These are phyloP conservation scores for Drosophila sechellia DNA, from an alignment of 1,140 invertebrate species.

Conservation along the genomic window DNA sequence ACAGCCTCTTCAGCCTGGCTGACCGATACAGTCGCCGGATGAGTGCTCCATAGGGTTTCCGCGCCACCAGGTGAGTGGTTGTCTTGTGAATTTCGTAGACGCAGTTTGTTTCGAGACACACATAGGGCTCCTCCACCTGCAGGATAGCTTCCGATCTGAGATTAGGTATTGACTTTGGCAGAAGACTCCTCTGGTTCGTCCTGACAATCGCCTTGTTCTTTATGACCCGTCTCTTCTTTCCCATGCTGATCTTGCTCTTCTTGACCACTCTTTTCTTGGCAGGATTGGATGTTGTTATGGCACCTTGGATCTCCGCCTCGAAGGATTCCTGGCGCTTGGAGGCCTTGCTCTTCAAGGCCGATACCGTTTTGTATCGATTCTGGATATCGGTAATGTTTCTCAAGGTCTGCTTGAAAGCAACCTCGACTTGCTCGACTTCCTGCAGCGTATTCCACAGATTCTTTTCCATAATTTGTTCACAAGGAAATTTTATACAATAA, in stretches of 20 bases:
- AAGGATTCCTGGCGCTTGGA: slow-evolving; percentile 9
- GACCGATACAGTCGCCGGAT: slow-evolving; percentile 27
- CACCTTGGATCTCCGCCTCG: slow-evolving; percentile 55
- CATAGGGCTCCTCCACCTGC: not conserved
- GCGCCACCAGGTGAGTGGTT: not conserved
- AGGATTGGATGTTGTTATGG: slow-evolving; percentile 27
- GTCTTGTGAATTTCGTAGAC: slow-evolving; percentile 14
- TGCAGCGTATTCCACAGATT: slow-evolving; percentile 37
- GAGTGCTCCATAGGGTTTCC: not conserved
- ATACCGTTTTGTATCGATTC: slow-evolving; percentile 38
- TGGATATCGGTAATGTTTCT: slow-evolving; percentile 37
- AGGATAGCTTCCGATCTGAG: not conserved
- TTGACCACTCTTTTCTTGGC: slow-evolving; percentile 3
- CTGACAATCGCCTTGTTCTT: not conserved
- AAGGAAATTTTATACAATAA: slow-evolving; percentile 36
- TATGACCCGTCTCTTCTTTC: not conserved
- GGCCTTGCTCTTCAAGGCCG: slow-evolving; percentile 11
- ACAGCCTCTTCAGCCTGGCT: slow-evolving; percentile 1
- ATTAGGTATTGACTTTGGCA: not conserved
- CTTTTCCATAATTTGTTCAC: slow-evolving; percentile 42
- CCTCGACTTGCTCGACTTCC: slow-evolving; percentile 45
- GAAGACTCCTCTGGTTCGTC: not conserved
- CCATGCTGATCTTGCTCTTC: not conserved
- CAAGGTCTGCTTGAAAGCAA: slow-evolving; percentile 37
- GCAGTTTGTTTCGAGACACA: slow-evolving; percentile 5